A percentile compares a stretch with the other conserved stretches of the same genome.
Conservation (phyloP, 2,888 invertebrate genomes). For the Periphyllus acericola region DNA sequence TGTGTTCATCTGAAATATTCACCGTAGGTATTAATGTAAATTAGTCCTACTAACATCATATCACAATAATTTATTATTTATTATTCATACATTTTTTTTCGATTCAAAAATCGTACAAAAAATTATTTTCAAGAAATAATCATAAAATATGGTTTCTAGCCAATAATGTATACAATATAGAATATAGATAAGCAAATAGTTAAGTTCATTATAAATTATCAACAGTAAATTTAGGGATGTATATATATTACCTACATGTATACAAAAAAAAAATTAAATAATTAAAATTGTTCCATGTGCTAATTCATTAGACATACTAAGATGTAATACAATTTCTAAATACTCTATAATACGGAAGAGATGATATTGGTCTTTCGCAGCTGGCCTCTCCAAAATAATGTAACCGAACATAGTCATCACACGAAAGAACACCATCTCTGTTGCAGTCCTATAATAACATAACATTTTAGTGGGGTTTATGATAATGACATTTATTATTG, state of each 20-base stretch:
- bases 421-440: slow-evolving; percentile 66
- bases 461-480: neutral
- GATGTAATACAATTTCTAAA: slow-evolving; percentile 65
- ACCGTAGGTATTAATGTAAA: neutral
- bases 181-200: neutral
- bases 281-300: neutral
- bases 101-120: too few species aligned
- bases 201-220: neutral
- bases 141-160: neutral
- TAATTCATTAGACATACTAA: neutral
- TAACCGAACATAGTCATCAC: slow-evolving; percentile 66
- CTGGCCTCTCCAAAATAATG: slow-evolving; percentile 66
- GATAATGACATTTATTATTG: neutral
- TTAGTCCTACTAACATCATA: neutral
- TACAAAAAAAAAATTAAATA: neutral
- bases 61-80: too few species aligned
- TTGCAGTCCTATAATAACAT: slow-evolving; percentile 66
- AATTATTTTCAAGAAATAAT: neutral
- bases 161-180: neutral
- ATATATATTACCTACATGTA: neutral
- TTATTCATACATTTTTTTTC: too few species aligned
- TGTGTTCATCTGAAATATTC: too few species aligned
- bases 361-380: slow-evolving; percentile 65
- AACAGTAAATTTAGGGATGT: neutral
- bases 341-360: slow-evolving; percentile 65